Evolutionary conservation across 2,888 invertebrate species (phyloP).

Genomic region (Capitulum mitella): DNA sequence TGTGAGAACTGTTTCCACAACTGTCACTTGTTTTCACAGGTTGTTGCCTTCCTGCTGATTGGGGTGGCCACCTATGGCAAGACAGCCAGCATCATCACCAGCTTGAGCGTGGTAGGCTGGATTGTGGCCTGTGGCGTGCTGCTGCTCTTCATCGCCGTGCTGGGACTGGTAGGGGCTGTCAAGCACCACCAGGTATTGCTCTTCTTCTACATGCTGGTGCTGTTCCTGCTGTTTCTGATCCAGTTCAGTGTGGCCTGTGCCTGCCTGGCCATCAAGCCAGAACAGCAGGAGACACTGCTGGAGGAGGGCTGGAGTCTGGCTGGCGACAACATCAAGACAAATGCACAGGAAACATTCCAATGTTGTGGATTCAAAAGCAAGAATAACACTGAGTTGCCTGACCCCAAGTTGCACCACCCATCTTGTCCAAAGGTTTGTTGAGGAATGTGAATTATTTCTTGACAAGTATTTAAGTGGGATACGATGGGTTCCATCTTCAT

Average conservation of each 20-base stretch:
- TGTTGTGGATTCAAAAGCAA: conserved; percentile 74
- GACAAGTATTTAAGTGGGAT: no score
- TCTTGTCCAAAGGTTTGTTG: conserved; percentile 54
- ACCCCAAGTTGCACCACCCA: conserved; percentile 44
- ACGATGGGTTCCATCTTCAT: no score
- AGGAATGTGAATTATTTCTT: no score
- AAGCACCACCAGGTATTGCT: conserved; percentile 67
- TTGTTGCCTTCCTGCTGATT: conserved; percentile 85
- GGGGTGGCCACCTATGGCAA: conserved; percentile 79
- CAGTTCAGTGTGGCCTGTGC: conserved; percentile 96
- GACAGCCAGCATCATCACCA: conserved; percentile 74
- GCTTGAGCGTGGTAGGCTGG: conserved; percentile 82
- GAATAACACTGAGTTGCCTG: conserved; percentile 43
- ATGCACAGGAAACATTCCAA: conserved; percentile 69
- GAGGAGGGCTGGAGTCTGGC: conserved; percentile 78
- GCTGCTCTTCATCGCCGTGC: conserved; percentile 75
- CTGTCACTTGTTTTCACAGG: no score
- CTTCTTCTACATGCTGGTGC: conserved; percentile 76
- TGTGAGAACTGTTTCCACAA: no score
- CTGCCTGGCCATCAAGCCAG: conserved; percentile 79
- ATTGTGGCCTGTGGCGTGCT: conserved; percentile 91
- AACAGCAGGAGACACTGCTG: conserved; percentile 75
- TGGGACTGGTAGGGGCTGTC: conserved; percentile 82
- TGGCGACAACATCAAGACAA: conserved; percentile 55
- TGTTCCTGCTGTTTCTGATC: conserved; percentile 84